phyloP scores from a whole-genome alignment of 2,113 vertebrate species.

The Muntiacus muntjak region DNA sequence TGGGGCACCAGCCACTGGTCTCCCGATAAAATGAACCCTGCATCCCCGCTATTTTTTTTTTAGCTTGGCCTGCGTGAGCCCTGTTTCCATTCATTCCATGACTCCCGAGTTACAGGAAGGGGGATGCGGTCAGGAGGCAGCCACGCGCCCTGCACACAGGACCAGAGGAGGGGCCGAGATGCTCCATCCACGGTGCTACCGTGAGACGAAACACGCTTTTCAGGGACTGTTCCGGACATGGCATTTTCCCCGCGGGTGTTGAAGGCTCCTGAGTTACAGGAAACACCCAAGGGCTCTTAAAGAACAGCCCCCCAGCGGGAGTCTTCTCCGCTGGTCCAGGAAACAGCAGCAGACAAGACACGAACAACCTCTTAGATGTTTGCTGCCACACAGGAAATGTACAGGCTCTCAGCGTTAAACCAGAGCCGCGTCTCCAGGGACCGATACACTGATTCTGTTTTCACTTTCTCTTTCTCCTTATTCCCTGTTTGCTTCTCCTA shows the following conservation, averaged over 20 bases:
- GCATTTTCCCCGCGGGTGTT: rapidly evolving
- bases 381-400: neutral
- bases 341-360: rapidly evolving
- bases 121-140: rapidly evolving
- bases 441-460: rapidly evolving
- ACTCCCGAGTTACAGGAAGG: neutral
- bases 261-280: neutral
- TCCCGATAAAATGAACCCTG: no score
- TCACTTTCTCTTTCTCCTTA: neutral
- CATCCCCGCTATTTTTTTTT: no score
- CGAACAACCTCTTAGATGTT: rapidly evolving
- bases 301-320: rapidly evolving
- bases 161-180: neutral
- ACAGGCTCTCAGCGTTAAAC: neutral
- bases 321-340: neutral
- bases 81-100: rapidly evolving
- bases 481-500: neutral
- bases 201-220: rapidly evolving
- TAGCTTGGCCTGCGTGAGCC: rapidly evolving
- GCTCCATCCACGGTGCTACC: rapidly evolving
- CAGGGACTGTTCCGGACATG: rapidly evolving
- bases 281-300: neutral
- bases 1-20: rapidly evolving
- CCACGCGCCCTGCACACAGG: rapidly evolving
- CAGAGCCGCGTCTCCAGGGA: neutral